Evolutionary conservation across 2,888 invertebrate genomes (phyloP).

Genomic region (Heteropelma amictum): DNA sequence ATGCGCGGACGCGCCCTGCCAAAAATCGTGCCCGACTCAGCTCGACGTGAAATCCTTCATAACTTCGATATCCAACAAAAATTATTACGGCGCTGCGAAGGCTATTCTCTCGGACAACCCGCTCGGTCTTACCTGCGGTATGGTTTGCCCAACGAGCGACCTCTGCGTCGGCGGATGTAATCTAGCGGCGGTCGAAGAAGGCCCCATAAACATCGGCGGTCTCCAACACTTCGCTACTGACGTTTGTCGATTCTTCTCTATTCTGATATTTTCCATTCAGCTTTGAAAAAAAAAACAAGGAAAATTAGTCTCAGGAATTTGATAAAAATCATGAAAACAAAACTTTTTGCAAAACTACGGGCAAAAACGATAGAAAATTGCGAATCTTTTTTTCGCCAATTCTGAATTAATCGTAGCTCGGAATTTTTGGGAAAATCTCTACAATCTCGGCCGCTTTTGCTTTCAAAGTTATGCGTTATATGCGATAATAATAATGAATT

Average conservation of each 20-base stretch:
- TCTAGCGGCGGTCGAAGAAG: constrained; percentile 96
- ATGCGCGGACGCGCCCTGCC: constrained; percentile 98
- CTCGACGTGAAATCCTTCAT: constrained; percentile 98
- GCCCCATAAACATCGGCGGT: constrained; percentile 99
- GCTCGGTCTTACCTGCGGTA: constrained; percentile 95
- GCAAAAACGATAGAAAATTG: too few species aligned
- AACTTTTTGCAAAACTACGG: too few species aligned
- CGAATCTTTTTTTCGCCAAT: too few species aligned
- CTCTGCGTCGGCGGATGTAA: constrained; percentile 99
- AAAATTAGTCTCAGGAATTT: too few species aligned
- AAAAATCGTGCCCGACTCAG: constrained; percentile 99
- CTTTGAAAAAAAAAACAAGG: too few species aligned
- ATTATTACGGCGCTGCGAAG: constrained; percentile 98
- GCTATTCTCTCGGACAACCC: constrained; percentile 98
- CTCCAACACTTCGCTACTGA: constrained; percentile 98
- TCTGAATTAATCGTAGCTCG: too few species aligned
- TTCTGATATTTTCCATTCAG: not conserved
- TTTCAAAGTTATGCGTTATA: too few species aligned
- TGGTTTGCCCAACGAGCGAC: constrained; percentile 99
- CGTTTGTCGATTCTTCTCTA: constrained; percentile 78
- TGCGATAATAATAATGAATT: too few species aligned
- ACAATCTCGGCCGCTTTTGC: too few species aligned
- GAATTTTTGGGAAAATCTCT: too few species aligned
- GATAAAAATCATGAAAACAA: too few species aligned
- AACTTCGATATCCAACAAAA: constrained; percentile 97